Conservation (phyloP, 2,888 invertebrate genomes). For the Neria commutata region DNA sequence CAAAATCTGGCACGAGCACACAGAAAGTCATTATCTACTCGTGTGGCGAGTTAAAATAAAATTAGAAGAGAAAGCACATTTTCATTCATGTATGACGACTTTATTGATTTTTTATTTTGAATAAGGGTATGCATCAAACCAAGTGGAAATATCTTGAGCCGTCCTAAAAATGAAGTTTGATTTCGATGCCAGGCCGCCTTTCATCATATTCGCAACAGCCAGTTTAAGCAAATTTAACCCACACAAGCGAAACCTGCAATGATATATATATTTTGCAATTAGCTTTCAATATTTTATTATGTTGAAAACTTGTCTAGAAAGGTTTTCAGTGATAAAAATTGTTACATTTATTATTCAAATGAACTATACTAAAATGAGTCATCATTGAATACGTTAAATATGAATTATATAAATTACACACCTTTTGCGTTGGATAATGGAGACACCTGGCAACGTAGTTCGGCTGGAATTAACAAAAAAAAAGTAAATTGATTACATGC, state of each 20-base stretch:
- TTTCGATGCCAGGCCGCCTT: no score
- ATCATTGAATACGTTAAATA: conserved; percentile 31
- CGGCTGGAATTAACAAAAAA: conserved; percentile 1
- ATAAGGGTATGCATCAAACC: neutral
- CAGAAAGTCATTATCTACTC: conserved; percentile 81
- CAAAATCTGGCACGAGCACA: conserved; percentile 78
- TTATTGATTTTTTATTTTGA: conserved; percentile 16
- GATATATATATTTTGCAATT: conserved; percentile 2
- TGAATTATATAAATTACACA: neutral
- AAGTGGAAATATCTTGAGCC: neutral
- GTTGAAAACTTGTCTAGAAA: neutral
- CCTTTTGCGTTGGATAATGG: neutral
- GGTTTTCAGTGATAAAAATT: conserved; percentile 38
- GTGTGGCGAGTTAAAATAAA: conserved; percentile 82
- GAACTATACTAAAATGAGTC: conserved; percentile 47
- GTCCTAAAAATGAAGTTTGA: no score
- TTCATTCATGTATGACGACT: neutral
- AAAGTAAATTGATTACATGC: neutral
- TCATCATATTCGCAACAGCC: no score
- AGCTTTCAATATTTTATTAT: neutral
- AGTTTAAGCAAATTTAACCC: no score
- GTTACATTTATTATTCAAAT: conserved; percentile 49
- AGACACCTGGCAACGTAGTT: neutral
- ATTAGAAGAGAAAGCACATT: conserved; percentile 33
- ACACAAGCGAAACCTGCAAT: no score